phyloP scores from a whole-genome alignment of 2,797 vertebrate species.

The Clarias pachynema region DNA sequence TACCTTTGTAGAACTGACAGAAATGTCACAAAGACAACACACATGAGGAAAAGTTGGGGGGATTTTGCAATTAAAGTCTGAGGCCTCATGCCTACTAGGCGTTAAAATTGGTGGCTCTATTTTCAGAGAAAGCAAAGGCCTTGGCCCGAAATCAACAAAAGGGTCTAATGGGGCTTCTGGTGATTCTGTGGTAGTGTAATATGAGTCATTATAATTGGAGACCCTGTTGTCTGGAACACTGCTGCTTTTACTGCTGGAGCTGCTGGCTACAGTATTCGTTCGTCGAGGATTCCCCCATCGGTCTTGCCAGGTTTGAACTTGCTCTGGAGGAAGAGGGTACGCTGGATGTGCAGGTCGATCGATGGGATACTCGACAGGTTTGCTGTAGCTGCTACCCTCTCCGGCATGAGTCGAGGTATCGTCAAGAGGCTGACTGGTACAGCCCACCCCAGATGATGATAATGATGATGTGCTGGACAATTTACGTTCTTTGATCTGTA shows the following conservation, averaged over 20 bases:
- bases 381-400: slow-evolving; percentile 47
- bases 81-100: slow-evolving; percentile 64
- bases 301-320: slow-evolving; percentile 54
- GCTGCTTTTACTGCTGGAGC: slow-evolving; percentile 28
- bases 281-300: slow-evolving; percentile 55
- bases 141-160: slow-evolving; percentile 14
- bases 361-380: slow-evolving; percentile 50
- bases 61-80: slow-evolving; percentile 71
- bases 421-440: slow-evolving; percentile 18
- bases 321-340: slow-evolving; percentile 49
- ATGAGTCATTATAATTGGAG: slow-evolving; percentile 26
- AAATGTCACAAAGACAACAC: slow-evolving; percentile 76
- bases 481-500: slow-evolving; percentile 68
- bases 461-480: slow-evolving; percentile 18
- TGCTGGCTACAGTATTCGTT: neutral
- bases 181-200: slow-evolving; percentile 41
- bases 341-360: neutral
- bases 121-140: neutral
- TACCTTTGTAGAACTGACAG: slow-evolving; percentile 73
- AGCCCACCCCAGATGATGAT: slow-evolving; percentile 29
- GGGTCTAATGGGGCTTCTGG: neutral
- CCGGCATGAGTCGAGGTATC: slow-evolving; percentile 2
- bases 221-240: slow-evolving; percentile 59
- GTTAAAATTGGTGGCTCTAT: neutral
- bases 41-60: slow-evolving; percentile 68